Conservation (phyloP, 2,888 invertebrate genomes). For the Drosophila eohydei region DNA sequence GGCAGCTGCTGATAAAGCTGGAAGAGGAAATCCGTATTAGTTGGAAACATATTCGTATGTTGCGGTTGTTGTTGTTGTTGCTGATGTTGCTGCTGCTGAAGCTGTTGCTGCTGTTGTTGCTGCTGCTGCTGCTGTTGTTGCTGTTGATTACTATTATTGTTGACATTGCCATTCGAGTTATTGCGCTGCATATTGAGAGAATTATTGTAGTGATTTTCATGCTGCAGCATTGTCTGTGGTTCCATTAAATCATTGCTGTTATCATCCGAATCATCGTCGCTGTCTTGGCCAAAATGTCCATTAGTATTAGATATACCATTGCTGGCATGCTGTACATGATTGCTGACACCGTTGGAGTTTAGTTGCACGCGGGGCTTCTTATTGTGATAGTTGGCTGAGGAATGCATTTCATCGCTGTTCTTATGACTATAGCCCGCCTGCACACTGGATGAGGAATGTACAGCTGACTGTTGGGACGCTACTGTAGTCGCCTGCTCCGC, state of each 20-base stretch:
- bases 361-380: constrained; percentile 83
- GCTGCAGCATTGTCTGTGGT: constrained; percentile 67
- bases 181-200: constrained; percentile 51
- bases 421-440: constrained; percentile 54
- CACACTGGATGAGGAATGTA: constrained; percentile 72
- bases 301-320: constrained; percentile 51
- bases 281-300: constrained; percentile 70
- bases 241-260: constrained; percentile 74
- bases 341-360: constrained; percentile 41
- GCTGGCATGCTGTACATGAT: constrained; percentile 45
- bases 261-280: constrained; percentile 83
- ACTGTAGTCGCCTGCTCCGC: constrained; percentile 43
- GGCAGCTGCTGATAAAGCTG: constrained; percentile 84
- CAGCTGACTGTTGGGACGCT: constrained; percentile 50
- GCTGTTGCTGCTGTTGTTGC: constrained; percentile 53
- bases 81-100: constrained; percentile 47
- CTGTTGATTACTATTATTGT: constrained; percentile 51
- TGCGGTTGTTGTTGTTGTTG: constrained; percentile 51
- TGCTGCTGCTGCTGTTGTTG: constrained; percentile 52
- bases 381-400: constrained; percentile 76
- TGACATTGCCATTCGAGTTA: constrained; percentile 33
- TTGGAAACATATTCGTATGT: constrained; percentile 76
- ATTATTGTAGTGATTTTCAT: constrained; percentile 68
- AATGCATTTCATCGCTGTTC: constrained; percentile 72
- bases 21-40: constrained; percentile 83